Evolutionary conservation across 2,797 vertebrate genomes (phyloP).

Genomic region (Micropoecilia bifurca): DNA sequence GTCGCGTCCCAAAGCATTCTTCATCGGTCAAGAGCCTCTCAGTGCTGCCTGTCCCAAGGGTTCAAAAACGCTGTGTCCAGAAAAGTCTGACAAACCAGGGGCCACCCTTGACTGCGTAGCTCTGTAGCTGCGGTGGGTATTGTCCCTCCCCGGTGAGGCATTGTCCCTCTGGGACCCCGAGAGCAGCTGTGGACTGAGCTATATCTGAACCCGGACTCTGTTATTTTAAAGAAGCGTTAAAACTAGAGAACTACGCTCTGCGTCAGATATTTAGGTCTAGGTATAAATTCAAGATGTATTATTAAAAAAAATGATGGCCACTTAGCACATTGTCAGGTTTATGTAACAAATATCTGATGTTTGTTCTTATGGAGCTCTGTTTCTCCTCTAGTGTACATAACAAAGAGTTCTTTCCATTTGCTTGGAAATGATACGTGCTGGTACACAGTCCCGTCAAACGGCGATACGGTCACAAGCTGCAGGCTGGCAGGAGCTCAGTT

Average conservation of each 20-base stretch:
- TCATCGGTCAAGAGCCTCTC: conserved; percentile 72
- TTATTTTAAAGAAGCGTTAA: conserved; percentile 49
- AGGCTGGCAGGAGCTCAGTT: conserved; percentile 30
- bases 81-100: conserved; percentile 43
- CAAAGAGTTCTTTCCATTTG: conserved; percentile 6
- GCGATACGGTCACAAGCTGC: conserved; percentile 38
- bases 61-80: conserved; percentile 40
- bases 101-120: conserved; percentile 38
- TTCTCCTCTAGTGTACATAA: conserved; percentile 17
- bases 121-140: conserved; percentile 27
- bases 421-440: conserved; percentile 36
- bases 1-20: conserved; percentile 71
- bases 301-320: conserved; percentile 37
- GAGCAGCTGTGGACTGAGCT: conserved; percentile 52
- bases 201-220: conserved; percentile 53
- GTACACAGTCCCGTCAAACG: conserved; percentile 27
- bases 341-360: conserved; percentile 22
- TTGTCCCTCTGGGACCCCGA: conserved; percentile 10
- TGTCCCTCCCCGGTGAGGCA: conserved; percentile 42
- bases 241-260: conserved; percentile 24
- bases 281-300: conserved; percentile 36
- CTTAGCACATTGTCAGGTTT: conserved; percentile 22
- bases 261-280: conserved; percentile 32
- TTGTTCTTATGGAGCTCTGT: conserved; percentile 24
- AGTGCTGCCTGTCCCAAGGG: conserved; percentile 57